Evolutionary conservation across 2,113 vertebrate species (phyloP).

Genomic region (Perca schrenkii): DNA sequence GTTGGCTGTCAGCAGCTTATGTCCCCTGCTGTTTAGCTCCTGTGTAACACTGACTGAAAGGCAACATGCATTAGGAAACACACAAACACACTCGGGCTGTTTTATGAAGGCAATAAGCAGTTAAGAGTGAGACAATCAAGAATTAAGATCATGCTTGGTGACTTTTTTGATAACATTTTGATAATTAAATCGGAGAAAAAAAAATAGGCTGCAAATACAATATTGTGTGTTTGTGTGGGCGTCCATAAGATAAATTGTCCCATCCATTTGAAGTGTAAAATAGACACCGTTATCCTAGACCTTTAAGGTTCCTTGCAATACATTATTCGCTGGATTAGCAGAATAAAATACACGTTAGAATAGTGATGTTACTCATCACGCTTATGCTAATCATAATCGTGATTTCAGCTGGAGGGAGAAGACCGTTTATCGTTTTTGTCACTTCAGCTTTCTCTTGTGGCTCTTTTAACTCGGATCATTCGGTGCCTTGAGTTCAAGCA

Average conservation of each 20-base stretch:
- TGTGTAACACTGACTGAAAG: conserved; percentile 25
- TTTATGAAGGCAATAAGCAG: conserved; percentile 27
- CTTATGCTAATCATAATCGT: conserved; percentile 36
- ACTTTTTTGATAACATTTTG: conserved; percentile 31
- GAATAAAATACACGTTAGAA: conserved; percentile 2
- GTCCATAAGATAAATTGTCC: not conserved
- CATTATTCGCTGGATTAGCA: conserved; percentile 14
- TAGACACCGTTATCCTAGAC: conserved; percentile 16
- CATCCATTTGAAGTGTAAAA: conserved; percentile 15
- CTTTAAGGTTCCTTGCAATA: conserved; percentile 12
- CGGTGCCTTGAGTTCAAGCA: conserved; percentile 81
- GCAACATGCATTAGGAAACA: not conserved
- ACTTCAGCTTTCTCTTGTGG: not conserved
- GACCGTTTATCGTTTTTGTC: conserved; percentile 22
- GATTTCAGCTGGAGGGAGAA: conserved; percentile 29
- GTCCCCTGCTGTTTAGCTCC: conserved; percentile 17
- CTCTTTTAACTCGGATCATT: conserved; percentile 60
- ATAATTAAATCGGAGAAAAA: conserved; percentile 8
- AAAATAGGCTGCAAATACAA: conserved; percentile 17
- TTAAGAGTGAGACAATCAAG: conserved; percentile 59
- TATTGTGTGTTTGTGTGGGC: not conserved
- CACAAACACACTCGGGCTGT: conserved; percentile 6
- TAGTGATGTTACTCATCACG: conserved; percentile 25
- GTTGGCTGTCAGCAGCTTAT: conserved; percentile 18
- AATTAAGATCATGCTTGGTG: not conserved